Conservation (phyloP, 2,888 invertebrate species). For the Acrobasis consociella region DNA sequence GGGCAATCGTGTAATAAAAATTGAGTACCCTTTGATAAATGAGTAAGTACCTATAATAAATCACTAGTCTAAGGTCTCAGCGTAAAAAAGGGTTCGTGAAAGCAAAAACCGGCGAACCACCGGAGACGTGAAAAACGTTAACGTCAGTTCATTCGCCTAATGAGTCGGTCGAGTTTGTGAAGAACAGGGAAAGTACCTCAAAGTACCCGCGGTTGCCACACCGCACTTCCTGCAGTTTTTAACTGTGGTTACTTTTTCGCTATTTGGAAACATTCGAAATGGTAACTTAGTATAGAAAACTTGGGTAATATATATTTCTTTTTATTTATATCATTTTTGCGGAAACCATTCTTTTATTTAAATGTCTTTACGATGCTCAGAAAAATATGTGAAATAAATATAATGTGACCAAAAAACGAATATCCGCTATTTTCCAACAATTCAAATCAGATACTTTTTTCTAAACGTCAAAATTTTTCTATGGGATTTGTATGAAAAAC, state of each 20-base stretch:
- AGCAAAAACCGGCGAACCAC: constrained; percentile 29
- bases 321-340: too few species aligned
- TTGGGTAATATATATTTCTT: too few species aligned
- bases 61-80: background rate
- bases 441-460: too few species aligned
- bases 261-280: background rate
- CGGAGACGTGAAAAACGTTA: constrained; percentile 48
- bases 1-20: too few species aligned
- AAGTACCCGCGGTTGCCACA: constrained; percentile 43
- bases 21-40: background rate
- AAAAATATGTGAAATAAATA: too few species aligned
- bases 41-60: background rate
- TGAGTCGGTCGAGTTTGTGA: constrained; percentile 59
- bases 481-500: too few species aligned
- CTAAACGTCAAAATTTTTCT: too few species aligned
- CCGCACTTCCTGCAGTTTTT: background rate
- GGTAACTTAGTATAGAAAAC: too few species aligned
- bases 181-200: constrained; percentile 40
- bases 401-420: too few species aligned
- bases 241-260: background rate
- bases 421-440: too few species aligned
- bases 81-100: background rate
- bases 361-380: too few species aligned
- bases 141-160: constrained; percentile 58
- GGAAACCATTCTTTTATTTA: too few species aligned